Percentiles rank a stretch among this genome's conserved stretches.
phyloP scores from a whole-genome alignment of 2,888 invertebrate species.

The Ariolimax columbianus region DNA sequence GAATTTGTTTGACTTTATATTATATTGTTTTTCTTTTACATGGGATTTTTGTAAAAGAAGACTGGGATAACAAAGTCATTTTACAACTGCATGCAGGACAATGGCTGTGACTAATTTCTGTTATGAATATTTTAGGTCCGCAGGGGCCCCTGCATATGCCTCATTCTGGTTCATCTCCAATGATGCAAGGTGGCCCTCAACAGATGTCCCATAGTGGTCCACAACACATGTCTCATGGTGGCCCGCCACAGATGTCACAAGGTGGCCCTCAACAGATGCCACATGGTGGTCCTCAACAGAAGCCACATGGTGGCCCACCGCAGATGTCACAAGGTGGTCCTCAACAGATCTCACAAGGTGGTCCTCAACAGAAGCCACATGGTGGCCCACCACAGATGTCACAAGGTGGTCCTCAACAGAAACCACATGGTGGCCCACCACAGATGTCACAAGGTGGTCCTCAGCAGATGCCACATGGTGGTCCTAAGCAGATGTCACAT shows the following conservation, averaged over 20 bases:
- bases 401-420: conserved; percentile 36
- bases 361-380: conserved; percentile 10
- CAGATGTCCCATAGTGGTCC: conserved; percentile 40
- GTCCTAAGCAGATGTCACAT: conserved; percentile 22
- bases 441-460: conserved; percentile 39
- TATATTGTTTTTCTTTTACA: background rate
- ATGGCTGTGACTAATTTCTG: background rate
- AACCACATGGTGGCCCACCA: conserved; percentile 36
- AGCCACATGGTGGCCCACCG: conserved; percentile 14
- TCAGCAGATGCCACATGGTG: conserved; percentile 8
- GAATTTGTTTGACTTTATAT: background rate
- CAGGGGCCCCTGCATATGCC: conserved; percentile 28
- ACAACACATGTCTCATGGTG: conserved; percentile 36
- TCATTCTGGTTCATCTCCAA: conserved; percentile 35
- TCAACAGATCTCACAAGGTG: conserved; percentile 28
- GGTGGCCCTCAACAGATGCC: conserved; percentile 31
- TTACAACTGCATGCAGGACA: background rate
- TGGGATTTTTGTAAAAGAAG: too few relatives aligned
- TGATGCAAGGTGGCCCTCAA: conserved; percentile 41
- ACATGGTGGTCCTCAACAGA: conserved; percentile 28
- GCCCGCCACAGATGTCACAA: conserved; percentile 34
- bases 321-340: conserved; percentile 40
- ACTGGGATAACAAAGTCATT: background rate
- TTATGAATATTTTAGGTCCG: conserved; percentile 37
- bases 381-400: conserved; percentile 43